Conservation (phyloP, 2,888 invertebrate genomes). For the Drymonia ruficornis region DNA sequence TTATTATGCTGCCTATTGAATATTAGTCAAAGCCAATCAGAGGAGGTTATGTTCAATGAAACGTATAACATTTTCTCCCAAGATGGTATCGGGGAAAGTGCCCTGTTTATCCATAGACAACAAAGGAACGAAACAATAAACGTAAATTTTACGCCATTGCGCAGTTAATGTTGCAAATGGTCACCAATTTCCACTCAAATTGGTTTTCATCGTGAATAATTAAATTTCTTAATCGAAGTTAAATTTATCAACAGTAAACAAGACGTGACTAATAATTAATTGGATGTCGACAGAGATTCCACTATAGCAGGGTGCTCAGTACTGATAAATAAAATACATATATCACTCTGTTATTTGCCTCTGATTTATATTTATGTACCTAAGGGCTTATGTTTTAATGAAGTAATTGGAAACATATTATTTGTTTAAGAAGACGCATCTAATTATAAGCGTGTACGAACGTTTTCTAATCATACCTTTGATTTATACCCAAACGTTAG, state of each 20-base stretch:
- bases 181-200: conserved; percentile 22
- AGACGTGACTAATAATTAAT: conserved; percentile 10
- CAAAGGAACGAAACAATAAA: conserved; percentile 29
- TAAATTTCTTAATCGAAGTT: conserved; percentile 14
- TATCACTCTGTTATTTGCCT: not conserved
- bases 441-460: too few species aligned
- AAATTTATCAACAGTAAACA: conserved; percentile 10
- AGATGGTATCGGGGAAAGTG: conserved; percentile 19
- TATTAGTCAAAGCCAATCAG: too few species aligned
- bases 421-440: too few species aligned
- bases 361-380: not conserved
- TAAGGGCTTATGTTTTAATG: too few species aligned
- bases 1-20: too few species aligned
- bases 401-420: too few species aligned
- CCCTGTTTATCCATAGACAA: conserved; percentile 12
- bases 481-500: too few species aligned
- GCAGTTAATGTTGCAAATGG: conserved; percentile 18
- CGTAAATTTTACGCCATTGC: conserved; percentile 24
- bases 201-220: conserved; percentile 10
- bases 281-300: not conserved
- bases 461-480: too few species aligned
- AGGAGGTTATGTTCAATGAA: conserved; percentile 7
- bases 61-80: conserved; percentile 18
- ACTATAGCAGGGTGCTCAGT: not conserved
- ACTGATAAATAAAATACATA: not conserved